Percentiles rank a stretch among this genome's conserved stretches.
phyloP scores from a whole-genome alignment of 2,888 invertebrate species.

The Philonicus albiceps region DNA sequence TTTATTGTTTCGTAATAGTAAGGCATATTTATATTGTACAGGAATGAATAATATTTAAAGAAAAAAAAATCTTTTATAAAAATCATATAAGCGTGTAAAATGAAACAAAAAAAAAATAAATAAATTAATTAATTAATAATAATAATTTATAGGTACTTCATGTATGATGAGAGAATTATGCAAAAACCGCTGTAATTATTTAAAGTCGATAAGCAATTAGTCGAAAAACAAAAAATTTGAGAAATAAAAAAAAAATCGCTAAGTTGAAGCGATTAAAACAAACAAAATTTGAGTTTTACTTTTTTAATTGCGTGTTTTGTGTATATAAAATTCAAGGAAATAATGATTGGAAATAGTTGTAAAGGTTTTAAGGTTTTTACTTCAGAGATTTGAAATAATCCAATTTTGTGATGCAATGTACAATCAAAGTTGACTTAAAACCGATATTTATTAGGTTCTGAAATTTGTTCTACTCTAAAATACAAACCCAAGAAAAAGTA shows the following conservation, averaged over 20 bases:
- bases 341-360: too few species aligned
- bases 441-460: too few species aligned
- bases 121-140: too few species aligned
- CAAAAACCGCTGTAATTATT: background rate
- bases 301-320: too few species aligned
- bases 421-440: too few species aligned
- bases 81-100: background rate
- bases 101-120: background rate
- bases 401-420: too few species aligned
- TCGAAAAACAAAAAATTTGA: background rate
- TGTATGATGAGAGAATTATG: background rate
- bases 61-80: background rate
- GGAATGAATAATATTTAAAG: background rate
- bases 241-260: background rate
- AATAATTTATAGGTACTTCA: background rate
- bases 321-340: too few species aligned
- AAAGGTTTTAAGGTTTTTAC: too few species aligned
- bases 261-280: background rate
- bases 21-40: background rate
- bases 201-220: background rate
- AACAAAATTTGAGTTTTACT: background rate
- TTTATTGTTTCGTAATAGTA: background rate
- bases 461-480: too few species aligned
- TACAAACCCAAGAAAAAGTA: too few species aligned
- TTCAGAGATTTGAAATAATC: too few species aligned